Evolutionary conservation across 2,113 vertebrate species (phyloP).

Genomic region (Symphodus melops): DNA sequence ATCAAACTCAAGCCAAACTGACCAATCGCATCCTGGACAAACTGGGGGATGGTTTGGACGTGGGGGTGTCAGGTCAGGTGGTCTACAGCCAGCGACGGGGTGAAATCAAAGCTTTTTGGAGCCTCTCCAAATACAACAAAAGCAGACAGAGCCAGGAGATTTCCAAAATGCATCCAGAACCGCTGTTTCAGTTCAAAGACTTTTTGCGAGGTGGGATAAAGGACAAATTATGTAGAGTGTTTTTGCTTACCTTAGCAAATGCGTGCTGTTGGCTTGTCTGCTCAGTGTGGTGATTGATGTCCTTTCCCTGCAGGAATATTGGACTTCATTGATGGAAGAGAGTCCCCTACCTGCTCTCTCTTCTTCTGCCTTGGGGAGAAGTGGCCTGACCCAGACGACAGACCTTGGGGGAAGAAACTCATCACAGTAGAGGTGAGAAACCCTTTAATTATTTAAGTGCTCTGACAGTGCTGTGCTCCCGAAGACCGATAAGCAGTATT

Average conservation of each 20-base stretch:
- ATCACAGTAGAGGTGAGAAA: conserved; percentile 87
- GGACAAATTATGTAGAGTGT: neutral
- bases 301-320: conserved; percentile 77
- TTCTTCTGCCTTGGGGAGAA: conserved; percentile 90
- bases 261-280: no score
- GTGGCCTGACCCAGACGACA: conserved; percentile 85
- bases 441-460: conserved; percentile 10
- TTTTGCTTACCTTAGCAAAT: neutral
- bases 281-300: neutral
- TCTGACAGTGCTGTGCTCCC: conserved; percentile 4
- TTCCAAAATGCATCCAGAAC: conserved; percentile 61
- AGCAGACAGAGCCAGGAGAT: conserved; percentile 72
- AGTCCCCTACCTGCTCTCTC: conserved; percentile 81
- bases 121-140: conserved; percentile 73
- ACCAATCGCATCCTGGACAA: conserved; percentile 81
- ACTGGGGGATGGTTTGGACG: conserved; percentile 80
- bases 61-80: conserved; percentile 62
- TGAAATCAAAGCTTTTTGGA: conserved; percentile 79
- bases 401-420: conserved; percentile 87
- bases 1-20: conserved; percentile 68
- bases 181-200: conserved; percentile 74
- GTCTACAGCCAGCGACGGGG: conserved; percentile 70
- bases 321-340: conserved; percentile 69
- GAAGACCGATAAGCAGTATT: conserved; percentile 8
- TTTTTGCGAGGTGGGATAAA: conserved; percentile 82